These are phyloP conservation scores for Epizoanthus stellaris DNA, from an alignment of 92 coral and sea anemone species.

Conservation along the genomic window DNA sequence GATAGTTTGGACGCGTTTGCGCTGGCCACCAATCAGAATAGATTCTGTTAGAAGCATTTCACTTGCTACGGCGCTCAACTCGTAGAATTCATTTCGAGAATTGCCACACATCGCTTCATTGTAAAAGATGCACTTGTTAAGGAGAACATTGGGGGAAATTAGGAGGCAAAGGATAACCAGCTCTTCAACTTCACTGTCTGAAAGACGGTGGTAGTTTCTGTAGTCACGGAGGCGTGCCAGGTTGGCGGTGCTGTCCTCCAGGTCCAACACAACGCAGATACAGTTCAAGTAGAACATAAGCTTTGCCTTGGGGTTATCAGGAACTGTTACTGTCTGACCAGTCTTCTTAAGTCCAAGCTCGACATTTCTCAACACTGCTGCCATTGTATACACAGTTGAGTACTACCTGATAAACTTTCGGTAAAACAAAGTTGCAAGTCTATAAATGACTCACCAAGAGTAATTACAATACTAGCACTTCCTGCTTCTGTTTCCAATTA, in stretches of 20 bases:
- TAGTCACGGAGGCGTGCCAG: slow-evolving; percentile 23
- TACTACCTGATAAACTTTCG: too few species aligned
- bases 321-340: not conserved
- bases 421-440: too few species aligned
- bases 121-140: slow-evolving; percentile 38
- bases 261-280: slow-evolving; percentile 4
- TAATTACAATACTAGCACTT: too few species aligned
- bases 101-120: slow-evolving; percentile 50
- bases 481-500: too few species aligned
- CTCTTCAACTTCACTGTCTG: slow-evolving; percentile 32
- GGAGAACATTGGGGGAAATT: slow-evolving; percentile 47
- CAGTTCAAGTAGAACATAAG: slow-evolving; percentile 19
- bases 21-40: slow-evolving; percentile 52
- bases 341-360: slow-evolving; percentile 16
- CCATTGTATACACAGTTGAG: not conserved
- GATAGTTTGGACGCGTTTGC: slow-evolving; percentile 36
- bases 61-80: slow-evolving; percentile 42
- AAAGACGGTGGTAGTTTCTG: slow-evolving; percentile 24
- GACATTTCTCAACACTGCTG: slow-evolving; percentile 29
- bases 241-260: not conserved
- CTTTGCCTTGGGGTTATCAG: slow-evolving; percentile 21
- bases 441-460: too few species aligned
- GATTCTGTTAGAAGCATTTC: slow-evolving; percentile 43
- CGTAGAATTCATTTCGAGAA: slow-evolving; percentile 15
- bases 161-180: slow-evolving; percentile 36